These are phyloP conservation scores for Otolemur crassicaudatus DNA, from an alignment of 2,797 vertebrate genomes.

Conservation along the genomic window DNA sequence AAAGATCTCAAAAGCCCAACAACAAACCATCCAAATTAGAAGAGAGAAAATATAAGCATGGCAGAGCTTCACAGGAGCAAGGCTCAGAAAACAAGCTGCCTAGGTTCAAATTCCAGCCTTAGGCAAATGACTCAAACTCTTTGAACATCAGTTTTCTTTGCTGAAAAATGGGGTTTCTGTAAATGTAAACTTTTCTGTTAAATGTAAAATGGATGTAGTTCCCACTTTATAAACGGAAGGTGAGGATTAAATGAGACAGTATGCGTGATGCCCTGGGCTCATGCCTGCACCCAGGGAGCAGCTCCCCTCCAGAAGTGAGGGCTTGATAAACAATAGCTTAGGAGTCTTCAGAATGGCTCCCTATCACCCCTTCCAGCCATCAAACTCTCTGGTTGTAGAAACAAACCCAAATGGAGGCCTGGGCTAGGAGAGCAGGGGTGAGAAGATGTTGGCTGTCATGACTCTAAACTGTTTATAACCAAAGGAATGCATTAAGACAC, in stretches of 20 bases:
- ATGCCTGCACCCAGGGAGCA: neutral
- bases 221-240: neutral
- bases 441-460: constrained; percentile 65
- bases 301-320: constrained; percentile 7
- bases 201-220: neutral
- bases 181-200: neutral
- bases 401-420: constrained; percentile 63
- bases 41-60: neutral
- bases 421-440: neutral
- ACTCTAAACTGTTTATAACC: constrained; percentile 74
- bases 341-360: constrained; percentile 1
- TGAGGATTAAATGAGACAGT: neutral
- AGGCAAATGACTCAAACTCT: neutral
- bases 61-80: neutral
- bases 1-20: neutral
- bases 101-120: neutral
- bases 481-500: constrained; percentile 73
- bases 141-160: neutral
- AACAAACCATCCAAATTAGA: constrained; percentile 11
- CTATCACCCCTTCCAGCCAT: neutral
- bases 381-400: constrained; percentile 52
- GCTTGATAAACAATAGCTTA: neutral
- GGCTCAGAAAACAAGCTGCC: neutral
- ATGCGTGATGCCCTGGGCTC: neutral
- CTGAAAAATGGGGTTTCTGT: neutral